Base-by-base conservation (phyloP, 2,113 vertebrate genomes). In the Saguinus midas region DNA sequence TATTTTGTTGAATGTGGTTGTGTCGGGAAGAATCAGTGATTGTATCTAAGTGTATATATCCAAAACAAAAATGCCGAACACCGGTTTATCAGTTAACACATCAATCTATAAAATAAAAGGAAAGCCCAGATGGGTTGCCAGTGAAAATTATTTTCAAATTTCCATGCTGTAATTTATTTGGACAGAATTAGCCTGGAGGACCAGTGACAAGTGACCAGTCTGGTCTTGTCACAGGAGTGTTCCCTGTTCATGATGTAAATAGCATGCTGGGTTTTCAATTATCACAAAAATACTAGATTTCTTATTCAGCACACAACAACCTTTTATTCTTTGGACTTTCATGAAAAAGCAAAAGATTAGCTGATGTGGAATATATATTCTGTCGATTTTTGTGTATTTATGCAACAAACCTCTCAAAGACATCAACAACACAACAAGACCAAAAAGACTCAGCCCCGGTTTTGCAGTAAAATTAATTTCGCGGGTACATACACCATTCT, bases 61-160 rank as follows among this genome's bases (percentile, higher is more conserved):
- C 45, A 87, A 97, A 96, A 72, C 29, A 91, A 90, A n/a, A 94
- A 87, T 82, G 48, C 57, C 61, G 43, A 92, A 70, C 37, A 52
- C 43, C 81, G 40, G 35, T 58, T 88, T 94, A 48, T 86, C 72
- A 9, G 87, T 48, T 87, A 94, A 66, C 21, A 85, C 23, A 12
- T 12, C 32, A 48, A 57, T 82, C 50, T 83, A 43, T 76, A 92
- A 94, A 96, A 92, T 23, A 80, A 91, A 79, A 90, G 13, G 8
- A 81, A 90, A 43, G 16, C 4, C 72, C 84, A 90, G 40, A 70
- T 57, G 27, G 80, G 16, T 17, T 75, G 14, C 55, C 29, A 92
- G 1, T 78, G 40, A 82, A 32, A 85, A 90, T 85, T 87, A n/a
- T 50, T 90, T 95, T 52, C 5, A 87, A 70, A 73, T 95, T 70